Base-by-base conservation (phyloP, 2,797 vertebrate genomes). In the Bradypodion ventrale region DNA sequence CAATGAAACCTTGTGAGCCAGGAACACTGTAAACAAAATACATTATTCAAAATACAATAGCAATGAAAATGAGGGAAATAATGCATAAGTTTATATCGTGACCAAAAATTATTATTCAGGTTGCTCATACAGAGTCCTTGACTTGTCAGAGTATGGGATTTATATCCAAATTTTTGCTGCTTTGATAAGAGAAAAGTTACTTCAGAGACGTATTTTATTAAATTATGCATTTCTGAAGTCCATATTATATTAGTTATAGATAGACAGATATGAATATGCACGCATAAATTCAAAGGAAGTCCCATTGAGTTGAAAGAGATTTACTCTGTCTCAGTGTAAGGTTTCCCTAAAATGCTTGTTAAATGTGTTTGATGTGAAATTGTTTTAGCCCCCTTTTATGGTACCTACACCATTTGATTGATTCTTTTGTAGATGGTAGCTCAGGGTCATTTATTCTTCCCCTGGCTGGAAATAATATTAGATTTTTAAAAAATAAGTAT, bases 1-100 rank as follows among this genome's bases (percentile, higher is more conserved):
- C 27, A 85, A 62, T 76, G 84, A 69, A 85, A 69, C 15, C 42
- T 69, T 27, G 23, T 46, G 82, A 76, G n/a, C 5, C 62, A 75
- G 9, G 7, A 65, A 5, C 15, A 59, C 12, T 27, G 13, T 73
- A 27, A 29, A 27, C 19, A 81, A 25, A 85, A 4, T 5, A 59
- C 37, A 2, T 42, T 65, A 77, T 83, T 75, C 82, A 76, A 7
- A 29, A 63, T 62, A 16, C 37, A 81, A 70, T 46, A 77, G 70
- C 46, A 68, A 42, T 3, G 15, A 37, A 69, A 69, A 70, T 44
- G 29, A 15, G 46, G n/a, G 73, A 46, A 44, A n/a, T 65, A 56
- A 2, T 12, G 5, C 0, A 12, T 21, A 16, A 32, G 70, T 75
- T 83, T 65, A 27, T 1, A 66, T 40, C 15, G 52, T 37, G 37